Percentiles rank a stretch among this genome's conserved stretches.
These are phyloP conservation scores for Lasioglossum leucozonium DNA, from an alignment of 2,888 invertebrate genomes.

Conservation along the genomic window DNA sequence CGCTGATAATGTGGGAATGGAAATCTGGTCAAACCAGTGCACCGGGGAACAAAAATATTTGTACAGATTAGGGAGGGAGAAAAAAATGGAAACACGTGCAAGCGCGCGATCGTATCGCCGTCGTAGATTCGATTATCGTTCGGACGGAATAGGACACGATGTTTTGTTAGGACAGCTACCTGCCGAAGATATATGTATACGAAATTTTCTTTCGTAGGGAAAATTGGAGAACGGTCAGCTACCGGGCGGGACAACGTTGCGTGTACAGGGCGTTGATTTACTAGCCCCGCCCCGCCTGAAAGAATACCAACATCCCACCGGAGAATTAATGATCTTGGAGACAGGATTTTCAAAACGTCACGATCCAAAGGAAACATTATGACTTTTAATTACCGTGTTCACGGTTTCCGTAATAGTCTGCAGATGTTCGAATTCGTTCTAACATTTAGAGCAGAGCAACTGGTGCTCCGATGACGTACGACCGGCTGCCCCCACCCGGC, in stretches of 20 bases:
- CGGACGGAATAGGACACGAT: not conserved
- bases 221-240: slow-evolving; percentile 44
- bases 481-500: too few species aligned
- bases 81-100: slow-evolving; percentile 25
- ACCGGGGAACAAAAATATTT: slow-evolving; percentile 42
- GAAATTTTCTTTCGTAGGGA: slow-evolving; percentile 8
- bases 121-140: slow-evolving; percentile 31
- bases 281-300: not conserved
- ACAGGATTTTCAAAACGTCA: slow-evolving; percentile 17
- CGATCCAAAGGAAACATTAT: slow-evolving; percentile 17
- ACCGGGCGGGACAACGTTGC: slow-evolving; percentile 3
- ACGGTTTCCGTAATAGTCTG: not conserved
- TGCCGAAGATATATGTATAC: slow-evolving; percentile 31
- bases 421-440: not conserved
- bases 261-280: slow-evolving; percentile 45
- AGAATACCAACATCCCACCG: slow-evolving; percentile 8
- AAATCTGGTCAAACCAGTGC: not conserved
- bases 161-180: slow-evolving; percentile 57
- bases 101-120: not conserved
- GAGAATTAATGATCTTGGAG: slow-evolving; percentile 2
- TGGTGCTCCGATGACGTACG: too few species aligned
- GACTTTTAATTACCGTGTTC: slow-evolving; percentile 33
- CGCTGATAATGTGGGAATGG: not conserved
- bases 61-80: slow-evolving; percentile 8
- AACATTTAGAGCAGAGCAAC: not conserved